Percentiles rank a stretch among this genome's conserved stretches.
Evolutionary conservation across 2,888 invertebrate genomes (phyloP).

Genomic region (Hoplodrina ambigua): DNA sequence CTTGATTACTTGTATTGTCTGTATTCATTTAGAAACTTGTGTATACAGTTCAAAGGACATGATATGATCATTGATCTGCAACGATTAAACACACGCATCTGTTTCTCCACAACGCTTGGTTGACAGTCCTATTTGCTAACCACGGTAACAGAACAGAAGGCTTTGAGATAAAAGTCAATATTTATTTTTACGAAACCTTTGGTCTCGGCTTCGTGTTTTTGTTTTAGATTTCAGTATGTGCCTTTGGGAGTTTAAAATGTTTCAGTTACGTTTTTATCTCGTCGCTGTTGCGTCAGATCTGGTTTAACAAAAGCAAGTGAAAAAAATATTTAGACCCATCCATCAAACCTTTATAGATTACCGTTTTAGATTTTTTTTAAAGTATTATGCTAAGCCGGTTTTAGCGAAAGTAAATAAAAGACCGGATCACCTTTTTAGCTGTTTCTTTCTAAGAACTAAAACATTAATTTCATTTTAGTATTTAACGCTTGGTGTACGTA

Average conservation of each 20-base stretch:
- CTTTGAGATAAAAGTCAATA: conserved; percentile 45
- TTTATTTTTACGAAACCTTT: conserved; percentile 46
- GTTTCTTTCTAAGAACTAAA: conserved; percentile 7
- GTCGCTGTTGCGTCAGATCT: conserved; percentile 13
- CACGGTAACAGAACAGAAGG: conserved; percentile 44
- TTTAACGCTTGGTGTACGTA: not conserved
- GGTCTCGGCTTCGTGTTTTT: conserved; percentile 29
- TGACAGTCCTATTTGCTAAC: conserved; percentile 37
- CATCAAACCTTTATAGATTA: conserved; percentile 30
- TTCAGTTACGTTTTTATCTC: conserved; percentile 33
- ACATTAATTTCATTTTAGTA: not conserved
- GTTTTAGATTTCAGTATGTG: conserved; percentile 39
- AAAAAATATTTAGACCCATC: conserved; percentile 13
- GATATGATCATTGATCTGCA: conserved; percentile 56
- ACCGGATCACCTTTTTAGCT: not conserved
- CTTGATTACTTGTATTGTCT: not conserved
- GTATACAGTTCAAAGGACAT: conserved; percentile 15
- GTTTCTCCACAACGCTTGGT: conserved; percentile 25
- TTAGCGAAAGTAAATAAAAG: conserved; percentile 16
- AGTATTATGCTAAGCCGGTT: conserved; percentile 21
- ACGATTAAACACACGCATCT: conserved; percentile 47
- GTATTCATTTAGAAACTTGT: not conserved
- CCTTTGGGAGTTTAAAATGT: conserved; percentile 28
- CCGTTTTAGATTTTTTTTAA: conserved; percentile 21
- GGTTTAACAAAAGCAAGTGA: conserved; percentile 28